A percentile compares a stretch with the other conserved stretches of the same genome.
These are phyloP conservation scores for Hydrozoanthus tunicans DNA, from an alignment of 64 coral and sea anemone species.

Conservation along the genomic window DNA sequence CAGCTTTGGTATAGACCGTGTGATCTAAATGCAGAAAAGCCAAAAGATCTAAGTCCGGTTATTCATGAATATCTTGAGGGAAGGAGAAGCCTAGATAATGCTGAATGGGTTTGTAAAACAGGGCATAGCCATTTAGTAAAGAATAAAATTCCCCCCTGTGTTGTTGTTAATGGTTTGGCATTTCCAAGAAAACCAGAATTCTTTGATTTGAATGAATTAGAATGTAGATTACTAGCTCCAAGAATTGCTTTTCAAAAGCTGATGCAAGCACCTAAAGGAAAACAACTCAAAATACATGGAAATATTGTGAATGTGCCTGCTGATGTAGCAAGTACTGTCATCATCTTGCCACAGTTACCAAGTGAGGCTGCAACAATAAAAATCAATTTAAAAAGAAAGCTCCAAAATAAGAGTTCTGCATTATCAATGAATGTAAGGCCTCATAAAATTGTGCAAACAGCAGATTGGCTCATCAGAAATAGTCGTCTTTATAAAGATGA, in stretches of 20 bases:
- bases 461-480: slow-evolving; percentile 64
- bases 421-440: slow-evolving; percentile 11
- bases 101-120: slow-evolving; percentile 67
- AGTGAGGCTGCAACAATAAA: too few relatives aligned
- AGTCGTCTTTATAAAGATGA: slow-evolving; percentile 55
- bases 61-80: neutral
- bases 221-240: too few relatives aligned
- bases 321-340: too few relatives aligned
- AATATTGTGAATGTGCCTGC: too few relatives aligned
- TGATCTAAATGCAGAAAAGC: slow-evolving; percentile 51
- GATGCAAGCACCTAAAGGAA: too few relatives aligned
- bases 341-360: too few relatives aligned
- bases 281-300: too few relatives aligned
- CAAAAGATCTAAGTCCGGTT: neutral
- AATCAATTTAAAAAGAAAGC: too few relatives aligned
- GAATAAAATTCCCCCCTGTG: slow-evolving; percentile 59
- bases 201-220: slow-evolving; percentile 76
- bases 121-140: slow-evolving; percentile 55
- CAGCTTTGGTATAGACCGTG: slow-evolving; percentile 49
- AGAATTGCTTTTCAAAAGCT: too few relatives aligned
- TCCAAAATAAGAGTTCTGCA: too few relatives aligned
- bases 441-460: slow-evolving; percentile 51
- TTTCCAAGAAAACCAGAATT: slow-evolving; percentile 58
- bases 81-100: slow-evolving; percentile 41
- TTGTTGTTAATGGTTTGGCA: slow-evolving; percentile 64